Percentiles rank a stretch among this genome's conserved stretches.
These are phyloP conservation scores for Cherax destructor DNA, from an alignment of 1,140 invertebrate species.

Conservation along the genomic window DNA sequence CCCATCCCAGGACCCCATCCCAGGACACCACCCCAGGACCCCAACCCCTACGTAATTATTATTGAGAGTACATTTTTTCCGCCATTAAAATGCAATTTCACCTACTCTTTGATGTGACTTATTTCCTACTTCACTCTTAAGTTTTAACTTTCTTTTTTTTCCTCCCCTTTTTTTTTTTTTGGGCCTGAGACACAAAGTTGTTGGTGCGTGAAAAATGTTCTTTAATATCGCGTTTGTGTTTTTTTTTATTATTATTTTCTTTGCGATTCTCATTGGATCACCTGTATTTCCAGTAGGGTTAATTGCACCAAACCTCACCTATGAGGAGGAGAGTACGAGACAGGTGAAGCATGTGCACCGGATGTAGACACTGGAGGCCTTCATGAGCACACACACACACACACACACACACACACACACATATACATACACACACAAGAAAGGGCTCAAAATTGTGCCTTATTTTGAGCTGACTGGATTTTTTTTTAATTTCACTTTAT, in stretches of 20 bases:
- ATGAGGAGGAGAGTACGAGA: too few relatives aligned
- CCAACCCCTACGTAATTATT: conserved; percentile 1
- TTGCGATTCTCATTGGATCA: neutral
- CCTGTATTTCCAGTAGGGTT: neutral
- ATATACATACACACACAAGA: neutral
- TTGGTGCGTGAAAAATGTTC: neutral
- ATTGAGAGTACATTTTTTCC: neutral
- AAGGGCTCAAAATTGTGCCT: too few relatives aligned
- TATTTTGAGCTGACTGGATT: too few relatives aligned
- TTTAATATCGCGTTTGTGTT: neutral
- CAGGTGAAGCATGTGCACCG: too few relatives aligned
- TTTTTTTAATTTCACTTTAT: too few relatives aligned
- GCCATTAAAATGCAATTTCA: conserved; percentile 3
- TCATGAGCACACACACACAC: neutral
- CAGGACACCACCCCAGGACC: neutral
- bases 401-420: conserved; percentile 20
- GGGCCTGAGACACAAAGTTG: neutral
- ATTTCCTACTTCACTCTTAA: neutral
- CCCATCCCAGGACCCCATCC: neutral
- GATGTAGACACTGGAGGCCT: neutral
- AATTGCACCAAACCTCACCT: neutral
- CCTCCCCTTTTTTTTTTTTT: neutral
- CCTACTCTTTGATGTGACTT: neutral
- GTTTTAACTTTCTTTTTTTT: neutral
- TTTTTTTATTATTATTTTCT: neutral